Evolutionary conservation across 2,797 vertebrate species (phyloP).

Genomic region (Pteropus rufus): DNA sequence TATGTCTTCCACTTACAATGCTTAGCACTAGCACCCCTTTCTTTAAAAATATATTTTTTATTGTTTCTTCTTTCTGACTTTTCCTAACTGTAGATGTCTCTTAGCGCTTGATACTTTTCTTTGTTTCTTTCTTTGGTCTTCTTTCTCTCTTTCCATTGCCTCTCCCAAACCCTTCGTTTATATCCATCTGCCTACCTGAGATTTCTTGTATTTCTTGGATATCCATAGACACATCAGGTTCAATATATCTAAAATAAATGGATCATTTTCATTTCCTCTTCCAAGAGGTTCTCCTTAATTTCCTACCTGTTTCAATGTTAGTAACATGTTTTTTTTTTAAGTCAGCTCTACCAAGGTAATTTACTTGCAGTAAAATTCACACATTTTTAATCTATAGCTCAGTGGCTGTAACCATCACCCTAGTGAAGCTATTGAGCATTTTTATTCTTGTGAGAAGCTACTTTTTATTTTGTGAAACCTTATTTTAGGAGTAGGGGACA

Average conservation of each 20-base stretch:
- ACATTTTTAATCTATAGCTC: not conserved
- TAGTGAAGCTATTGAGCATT: not conserved
- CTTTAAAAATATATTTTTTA: constrained; percentile 31
- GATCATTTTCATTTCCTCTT: not conserved
- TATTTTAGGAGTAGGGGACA: not conserved
- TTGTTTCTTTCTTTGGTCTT: not conserved
- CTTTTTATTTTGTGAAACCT: not conserved
- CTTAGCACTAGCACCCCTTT: not conserved
- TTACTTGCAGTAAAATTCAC: not conserved
- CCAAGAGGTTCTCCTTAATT: not conserved
- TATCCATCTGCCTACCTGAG: not conserved
- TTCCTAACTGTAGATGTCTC: not conserved
- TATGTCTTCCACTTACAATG: not conserved
- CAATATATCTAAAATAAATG: not conserved
- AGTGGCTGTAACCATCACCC: not conserved
- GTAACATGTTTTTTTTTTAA: not conserved
- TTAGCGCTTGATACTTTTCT: not conserved
- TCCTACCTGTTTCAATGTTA: not conserved
- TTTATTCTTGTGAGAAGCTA: not conserved
- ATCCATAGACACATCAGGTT: not conserved
- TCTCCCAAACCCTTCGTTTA: not conserved
- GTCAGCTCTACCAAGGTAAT: not conserved
- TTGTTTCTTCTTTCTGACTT: not conserved
- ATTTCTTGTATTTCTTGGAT: not conserved
- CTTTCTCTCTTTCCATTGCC: not conserved